Evolutionary conservation across 1,140 invertebrate species (phyloP).

Genomic region (Procambarus virginalis): DNA sequence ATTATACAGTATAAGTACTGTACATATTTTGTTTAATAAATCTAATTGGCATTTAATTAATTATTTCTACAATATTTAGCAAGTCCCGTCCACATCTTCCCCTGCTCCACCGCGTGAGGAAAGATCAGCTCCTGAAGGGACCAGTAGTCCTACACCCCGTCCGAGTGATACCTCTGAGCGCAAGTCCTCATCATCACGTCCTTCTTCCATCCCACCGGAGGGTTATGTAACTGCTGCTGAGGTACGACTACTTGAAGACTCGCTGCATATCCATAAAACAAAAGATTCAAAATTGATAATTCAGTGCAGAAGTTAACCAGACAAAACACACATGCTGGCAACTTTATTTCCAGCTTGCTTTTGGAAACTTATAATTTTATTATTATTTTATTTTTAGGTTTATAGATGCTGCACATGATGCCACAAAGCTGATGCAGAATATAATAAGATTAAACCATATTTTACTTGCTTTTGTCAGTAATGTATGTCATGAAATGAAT

Average conservation of each 20-base stretch:
- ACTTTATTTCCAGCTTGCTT: neutral
- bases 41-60: neutral
- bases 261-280: neutral
- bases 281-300: neutral
- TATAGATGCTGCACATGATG: no score
- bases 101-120: conserved; percentile 66
- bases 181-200: conserved; percentile 44
- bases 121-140: conserved; percentile 69
- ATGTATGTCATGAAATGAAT: no score
- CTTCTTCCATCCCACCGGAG: conserved; percentile 45
- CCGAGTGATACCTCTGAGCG: conserved; percentile 61
- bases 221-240: conserved; percentile 57
- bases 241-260: conserved; percentile 30
- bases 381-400: no score
- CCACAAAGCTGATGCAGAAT: no score
- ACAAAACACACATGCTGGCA: neutral
- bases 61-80: conserved; percentile 6
- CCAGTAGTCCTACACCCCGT: conserved; percentile 68
- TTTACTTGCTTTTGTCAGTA: no score
- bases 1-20: no score
- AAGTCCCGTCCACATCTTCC: conserved; percentile 51
- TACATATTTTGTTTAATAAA: neutral
- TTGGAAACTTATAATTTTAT: no score
- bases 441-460: no score
- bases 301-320: neutral